These are phyloP conservation scores for Monomorium pharaonis DNA, from an alignment of 1,140 invertebrate genomes.

Conservation along the genomic window DNA sequence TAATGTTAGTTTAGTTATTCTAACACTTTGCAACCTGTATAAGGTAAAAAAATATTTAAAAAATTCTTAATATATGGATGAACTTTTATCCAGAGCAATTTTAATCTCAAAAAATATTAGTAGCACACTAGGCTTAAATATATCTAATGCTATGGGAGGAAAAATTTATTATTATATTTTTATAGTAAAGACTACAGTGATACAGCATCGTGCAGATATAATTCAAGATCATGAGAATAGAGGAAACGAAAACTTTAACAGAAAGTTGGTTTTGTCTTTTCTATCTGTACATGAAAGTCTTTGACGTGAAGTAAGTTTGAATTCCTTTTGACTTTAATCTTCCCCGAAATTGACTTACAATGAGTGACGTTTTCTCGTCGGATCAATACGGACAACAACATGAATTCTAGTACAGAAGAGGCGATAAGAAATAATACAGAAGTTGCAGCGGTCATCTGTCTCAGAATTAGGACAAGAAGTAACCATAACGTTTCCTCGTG, in stretches of 20 bases:
- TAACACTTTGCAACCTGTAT: no score
- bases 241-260: conserved; percentile 1
- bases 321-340: conserved; percentile 50
- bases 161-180: not conserved
- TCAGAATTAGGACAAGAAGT: not conserved
- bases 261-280: conserved; percentile 24
- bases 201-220: not conserved
- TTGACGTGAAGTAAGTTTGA: conserved; percentile 49
- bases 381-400: conserved; percentile 29
- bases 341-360: conserved; percentile 39
- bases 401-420: not conserved
- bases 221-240: not conserved
- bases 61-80: no score
- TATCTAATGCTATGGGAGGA: not conserved
- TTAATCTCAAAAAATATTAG: no score
- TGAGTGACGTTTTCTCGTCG: not conserved
- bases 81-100: no score
- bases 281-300: conserved; percentile 27
- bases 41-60: no score
- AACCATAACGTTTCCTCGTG: not conserved
- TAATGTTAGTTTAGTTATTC: no score
- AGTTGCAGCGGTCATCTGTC: not conserved
- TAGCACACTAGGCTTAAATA: not conserved
- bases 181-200: not conserved
- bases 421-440: conserved; percentile 22